Conservation (phyloP, 2,888 invertebrate species). For the Machimus atricapillus region DNA sequence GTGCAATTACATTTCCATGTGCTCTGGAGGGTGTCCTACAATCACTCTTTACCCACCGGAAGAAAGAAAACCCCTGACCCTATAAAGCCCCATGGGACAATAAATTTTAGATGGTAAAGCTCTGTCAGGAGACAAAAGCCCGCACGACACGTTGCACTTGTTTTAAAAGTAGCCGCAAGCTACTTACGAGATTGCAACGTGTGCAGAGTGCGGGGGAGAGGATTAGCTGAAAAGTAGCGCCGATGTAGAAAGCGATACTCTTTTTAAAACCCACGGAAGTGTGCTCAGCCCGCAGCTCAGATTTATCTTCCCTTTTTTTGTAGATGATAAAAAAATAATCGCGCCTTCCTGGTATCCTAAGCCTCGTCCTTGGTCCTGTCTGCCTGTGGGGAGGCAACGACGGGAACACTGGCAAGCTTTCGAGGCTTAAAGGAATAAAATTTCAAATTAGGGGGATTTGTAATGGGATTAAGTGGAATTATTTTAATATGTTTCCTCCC, state of each 20-base stretch:
- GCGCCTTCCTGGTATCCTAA: background rate
- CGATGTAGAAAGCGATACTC: background rate
- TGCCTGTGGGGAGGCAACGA: background rate
- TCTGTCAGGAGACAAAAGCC: background rate
- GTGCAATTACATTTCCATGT: background rate
- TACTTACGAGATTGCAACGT: background rate
- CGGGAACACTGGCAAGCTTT: background rate
- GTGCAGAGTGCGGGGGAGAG: background rate
- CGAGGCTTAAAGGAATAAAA: background rate
- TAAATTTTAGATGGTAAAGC: background rate
- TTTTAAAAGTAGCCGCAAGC: background rate
- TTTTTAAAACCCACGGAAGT: background rate
- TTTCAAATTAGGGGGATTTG: constrained; percentile 24
- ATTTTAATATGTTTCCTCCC: background rate
- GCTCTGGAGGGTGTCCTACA: background rate
- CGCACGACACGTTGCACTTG: background rate
- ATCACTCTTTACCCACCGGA: background rate
- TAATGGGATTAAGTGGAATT: constrained; percentile 23
- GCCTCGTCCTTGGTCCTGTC: background rate
- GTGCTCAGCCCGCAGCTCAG: background rate
- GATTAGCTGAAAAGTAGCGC: background rate
- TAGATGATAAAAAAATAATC: background rate
- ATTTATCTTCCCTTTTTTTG: background rate
- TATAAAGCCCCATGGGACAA: background rate
- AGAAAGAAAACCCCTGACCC: background rate